Evolutionary conservation across 2,113 vertebrate species (phyloP), one percentile per base, ranked within the genome.

Genomic region (Smithornis capensis): DNA sequence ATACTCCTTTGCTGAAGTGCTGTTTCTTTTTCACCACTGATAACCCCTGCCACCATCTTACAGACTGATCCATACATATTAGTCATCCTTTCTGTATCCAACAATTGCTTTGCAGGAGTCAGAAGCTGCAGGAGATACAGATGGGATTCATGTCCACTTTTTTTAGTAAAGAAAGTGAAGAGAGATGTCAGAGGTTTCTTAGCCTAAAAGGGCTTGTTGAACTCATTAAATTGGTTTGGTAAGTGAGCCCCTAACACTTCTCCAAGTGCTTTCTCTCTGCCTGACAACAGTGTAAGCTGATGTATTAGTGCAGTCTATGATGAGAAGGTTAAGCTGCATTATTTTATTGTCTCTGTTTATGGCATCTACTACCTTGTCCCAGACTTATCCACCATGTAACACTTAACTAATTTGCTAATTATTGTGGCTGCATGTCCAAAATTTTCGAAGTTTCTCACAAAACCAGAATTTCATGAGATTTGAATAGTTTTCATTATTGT

Each of bases 81-180:
- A n/a, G 49, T 35, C 87, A 52, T 9, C 71, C 27, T 76, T 42
- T 16, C 63, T 74, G 6, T 1, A 27, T 3, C 33, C 63, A 89
- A 55, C 22, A 33, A 42, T 2, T 40, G 24, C 56, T 57, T 31
- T 75, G 31, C 70, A 73, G n/a, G 53, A 33, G 29, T 23, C 55
- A 60, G 85, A 59, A 45, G 40, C 64, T 44, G 24, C 45, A 75
- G 83, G 31, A 67, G 47, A 10, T 12, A 15, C 14, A 15, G 8
- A 8, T 0, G 3, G 25, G 27, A 16, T 64, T 4, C 1, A 55
- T 33, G 19, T n/a, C 23, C 13, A 3, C 10, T 13, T 71, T 42
- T 16, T 50, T 44, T 4, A 37, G 27, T 47, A 38, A 52, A 6
- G 3, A 10, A 42, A 27, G 14, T 28, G 69, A 52, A 35, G 24